Percentiles rank a stretch among this genome's conserved stretches.
phyloP scores from a whole-genome alignment of 2,888 invertebrate genomes.

The Leptopilina myrica region DNA sequence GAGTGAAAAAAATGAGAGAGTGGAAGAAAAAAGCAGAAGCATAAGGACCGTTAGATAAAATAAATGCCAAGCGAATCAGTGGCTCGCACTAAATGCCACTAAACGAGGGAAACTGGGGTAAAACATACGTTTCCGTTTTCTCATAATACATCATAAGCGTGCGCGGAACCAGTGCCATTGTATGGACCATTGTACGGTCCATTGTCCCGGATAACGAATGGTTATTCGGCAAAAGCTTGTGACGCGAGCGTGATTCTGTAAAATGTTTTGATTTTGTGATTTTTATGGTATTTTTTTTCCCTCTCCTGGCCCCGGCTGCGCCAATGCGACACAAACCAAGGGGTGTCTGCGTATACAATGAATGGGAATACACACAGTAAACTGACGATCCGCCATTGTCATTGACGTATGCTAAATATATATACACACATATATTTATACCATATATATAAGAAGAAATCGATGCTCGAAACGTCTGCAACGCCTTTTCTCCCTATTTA shows the following conservation, averaged over 20 bases:
- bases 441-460: slow-evolving; percentile 37
- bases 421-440: too few relatives aligned
- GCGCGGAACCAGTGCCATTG: slow-evolving; percentile 63
- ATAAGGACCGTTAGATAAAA: slow-evolving; percentile 52
- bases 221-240: slow-evolving; percentile 59
- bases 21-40: slow-evolving; percentile 35
- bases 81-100: slow-evolving; percentile 71
- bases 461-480: slow-evolving; percentile 50
- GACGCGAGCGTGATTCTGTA: slow-evolving; percentile 50
- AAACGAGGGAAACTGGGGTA: slow-evolving; percentile 72
- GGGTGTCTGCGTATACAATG: slow-evolving; percentile 25
- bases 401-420: slow-evolving; percentile 55
- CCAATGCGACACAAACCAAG: slow-evolving; percentile 32
- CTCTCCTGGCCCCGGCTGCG: slow-evolving; percentile 24
- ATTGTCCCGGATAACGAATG: slow-evolving; percentile 70
- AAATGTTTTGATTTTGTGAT: slow-evolving; percentile 52
- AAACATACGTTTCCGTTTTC: slow-evolving; percentile 73
- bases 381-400: slow-evolving; percentile 55
- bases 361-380: slow-evolving; percentile 44
- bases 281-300: slow-evolving; percentile 50
- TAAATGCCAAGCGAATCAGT: slow-evolving; percentile 66
- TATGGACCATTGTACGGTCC: slow-evolving; percentile 62
- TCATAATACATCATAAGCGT: slow-evolving; percentile 70
- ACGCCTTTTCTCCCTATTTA: slow-evolving; percentile 36
- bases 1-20: slow-evolving; percentile 40